Evolutionary conservation across 2,888 invertebrate species (phyloP).

Genomic region (Dryococelus australis): DNA sequence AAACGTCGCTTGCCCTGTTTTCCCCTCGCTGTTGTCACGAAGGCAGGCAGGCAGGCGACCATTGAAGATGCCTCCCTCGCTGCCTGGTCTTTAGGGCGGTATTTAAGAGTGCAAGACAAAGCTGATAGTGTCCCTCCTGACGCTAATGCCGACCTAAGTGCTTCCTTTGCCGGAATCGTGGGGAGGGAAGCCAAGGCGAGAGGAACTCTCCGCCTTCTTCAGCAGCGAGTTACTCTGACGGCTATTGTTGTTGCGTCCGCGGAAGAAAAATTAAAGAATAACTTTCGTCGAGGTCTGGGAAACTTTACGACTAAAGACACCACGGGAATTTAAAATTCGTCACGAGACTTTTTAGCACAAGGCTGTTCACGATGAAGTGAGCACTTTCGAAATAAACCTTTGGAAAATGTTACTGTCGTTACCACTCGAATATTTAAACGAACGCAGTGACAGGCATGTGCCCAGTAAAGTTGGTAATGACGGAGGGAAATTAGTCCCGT

Average conservation of each 20-base stretch:
- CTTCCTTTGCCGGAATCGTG: neutral
- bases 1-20: slow-evolving; percentile 35
- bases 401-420: no score
- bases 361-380: no score
- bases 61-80: neutral
- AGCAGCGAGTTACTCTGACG: neutral
- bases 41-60: neutral
- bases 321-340: no score
- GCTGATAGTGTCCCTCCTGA: slow-evolving; percentile 19
- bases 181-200: neutral
- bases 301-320: no score
- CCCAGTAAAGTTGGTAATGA: no score
- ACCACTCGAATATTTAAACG: no score
- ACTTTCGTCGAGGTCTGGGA: neutral
- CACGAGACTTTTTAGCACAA: no score
- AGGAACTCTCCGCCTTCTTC: neutral
- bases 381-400: no score
- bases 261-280: neutral
- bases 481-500: no score
- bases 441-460: no score
- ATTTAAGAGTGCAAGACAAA: slow-evolving; percentile 40
- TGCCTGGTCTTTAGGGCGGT: neutral
- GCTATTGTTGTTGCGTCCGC: neutral
- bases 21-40: neutral
- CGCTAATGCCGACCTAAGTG: slow-evolving; percentile 4